Evolutionary conservation across 2,888 invertebrate genomes (phyloP), one percentile per base, ranked within the genome.

Genomic region (Pachliopta kotzebuea): DNA sequence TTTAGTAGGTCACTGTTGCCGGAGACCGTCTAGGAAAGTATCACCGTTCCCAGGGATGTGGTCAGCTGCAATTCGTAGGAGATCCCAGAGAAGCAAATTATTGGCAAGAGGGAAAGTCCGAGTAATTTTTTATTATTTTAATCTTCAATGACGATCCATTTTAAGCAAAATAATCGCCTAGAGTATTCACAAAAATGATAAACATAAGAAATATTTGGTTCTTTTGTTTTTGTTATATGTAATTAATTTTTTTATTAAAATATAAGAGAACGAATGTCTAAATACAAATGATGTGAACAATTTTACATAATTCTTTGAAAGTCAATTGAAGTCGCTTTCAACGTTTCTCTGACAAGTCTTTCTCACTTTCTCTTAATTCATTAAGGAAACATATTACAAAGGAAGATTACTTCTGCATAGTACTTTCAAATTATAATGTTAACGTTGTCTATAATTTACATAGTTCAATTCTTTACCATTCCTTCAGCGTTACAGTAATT

Each of bases 361-460:
- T 50, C 50, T 14, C 50, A 8, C 50, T 52, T 52, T 52, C 11
- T 52, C 50, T 52, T 52, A 3, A 20, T 21, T 52, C 21, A 52
- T 21, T 20, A 21, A 52, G 14, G 49, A 4, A 1, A 20, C n/a
- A 14, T 8, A 49, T n/a, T 45, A 21, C 21, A 52, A 52, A 21
- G 50, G 50, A 4, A 52, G 8, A 21, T 21, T 9, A 21, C 50
- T 21, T 52, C 50, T 14, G n/a, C n/a, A 21, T 8, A 14, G 50
- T 52, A 52, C 21, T 52, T 52, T 52, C 21, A 21, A 9, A 52
- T 52, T 49, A 49, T n/a, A n/a, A 21, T 52, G 50, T 52, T 52
- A 52, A 52, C n/a, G 18, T 52, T 52, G 50, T 52, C 1, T 21
- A 21, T 52, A 21, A 52, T 21, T 45, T n/a, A 45, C n/a, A n/a